phyloP scores from a whole-genome alignment of 2,113 vertebrate species.

The Callospermophilus lateralis region DNA sequence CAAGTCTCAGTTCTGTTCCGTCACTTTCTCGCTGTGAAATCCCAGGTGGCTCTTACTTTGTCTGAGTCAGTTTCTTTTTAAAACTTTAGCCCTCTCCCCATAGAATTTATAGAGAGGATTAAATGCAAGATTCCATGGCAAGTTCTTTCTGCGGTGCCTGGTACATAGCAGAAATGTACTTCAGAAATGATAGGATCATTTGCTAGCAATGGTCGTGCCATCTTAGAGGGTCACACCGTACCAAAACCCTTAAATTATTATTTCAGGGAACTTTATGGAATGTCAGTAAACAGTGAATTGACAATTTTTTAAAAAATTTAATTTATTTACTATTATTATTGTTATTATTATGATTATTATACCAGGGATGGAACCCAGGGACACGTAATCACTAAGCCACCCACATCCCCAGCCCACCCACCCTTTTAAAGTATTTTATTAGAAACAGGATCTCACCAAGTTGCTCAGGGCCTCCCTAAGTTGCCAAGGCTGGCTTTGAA shows the following conservation, averaged over 20 bases:
- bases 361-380: too few relatives aligned
- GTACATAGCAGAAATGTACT: background rate
- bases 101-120: background rate
- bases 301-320: background rate
- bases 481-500: too few relatives aligned
- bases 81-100: background rate
- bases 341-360: too few relatives aligned
- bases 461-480: too few relatives aligned
- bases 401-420: too few relatives aligned
- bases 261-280: background rate
- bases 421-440: too few relatives aligned
- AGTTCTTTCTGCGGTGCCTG: background rate
- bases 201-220: accelerated
- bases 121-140: background rate
- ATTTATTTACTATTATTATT: too few relatives aligned
- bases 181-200: background rate
- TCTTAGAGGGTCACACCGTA: background rate
- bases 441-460: too few relatives aligned
- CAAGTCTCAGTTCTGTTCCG: background rate
- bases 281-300: background rate
- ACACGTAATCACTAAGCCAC: too few relatives aligned
- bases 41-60: background rate
- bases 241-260: background rate
- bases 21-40: background rate
- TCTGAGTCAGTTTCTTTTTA: background rate